Conservation (phyloP, 2,113 vertebrate genomes). For the Indicator maculatus region DNA sequence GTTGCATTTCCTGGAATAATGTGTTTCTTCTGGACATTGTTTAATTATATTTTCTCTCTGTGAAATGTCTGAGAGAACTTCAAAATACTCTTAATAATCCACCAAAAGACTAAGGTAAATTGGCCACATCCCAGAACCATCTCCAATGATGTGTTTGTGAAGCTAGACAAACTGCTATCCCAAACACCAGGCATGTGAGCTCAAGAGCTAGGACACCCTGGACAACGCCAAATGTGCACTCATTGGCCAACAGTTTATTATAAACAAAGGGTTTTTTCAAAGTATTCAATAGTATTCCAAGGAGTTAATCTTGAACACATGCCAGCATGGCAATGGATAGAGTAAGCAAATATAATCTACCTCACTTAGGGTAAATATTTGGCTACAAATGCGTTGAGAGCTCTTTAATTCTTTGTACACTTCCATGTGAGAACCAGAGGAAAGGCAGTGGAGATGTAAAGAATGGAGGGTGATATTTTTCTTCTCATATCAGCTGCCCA, state of each 20-base stretch:
- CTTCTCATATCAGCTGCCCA: constrained; percentile 44
- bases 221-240: not conserved
- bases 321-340: constrained; percentile 43
- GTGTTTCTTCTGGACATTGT: not conserved
- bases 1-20: not conserved
- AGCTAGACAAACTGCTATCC: not conserved
- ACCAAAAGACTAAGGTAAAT: not conserved
- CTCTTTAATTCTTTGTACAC: constrained; percentile 33
- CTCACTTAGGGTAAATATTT: constrained; percentile 55
- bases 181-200: not conserved
- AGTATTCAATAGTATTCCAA: constrained; percentile 35
- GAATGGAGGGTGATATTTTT: not conserved
- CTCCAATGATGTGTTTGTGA: not conserved
- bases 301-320: constrained; percentile 22
- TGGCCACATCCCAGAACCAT: not conserved
- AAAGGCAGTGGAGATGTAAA: not conserved
- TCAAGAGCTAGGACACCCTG: not conserved
- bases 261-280: constrained; percentile 19
- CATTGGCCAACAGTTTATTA: constrained; percentile 15
- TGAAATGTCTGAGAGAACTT: not conserved
- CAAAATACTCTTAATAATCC: not conserved
- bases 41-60: not conserved
- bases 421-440: constrained; percentile 20
- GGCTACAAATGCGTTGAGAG: constrained; percentile 20
- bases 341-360: constrained; percentile 49